These are phyloP conservation scores for Acrocephalus kingi DNA, from an alignment of 2,113 vertebrate species.

Conservation along the genomic window DNA sequence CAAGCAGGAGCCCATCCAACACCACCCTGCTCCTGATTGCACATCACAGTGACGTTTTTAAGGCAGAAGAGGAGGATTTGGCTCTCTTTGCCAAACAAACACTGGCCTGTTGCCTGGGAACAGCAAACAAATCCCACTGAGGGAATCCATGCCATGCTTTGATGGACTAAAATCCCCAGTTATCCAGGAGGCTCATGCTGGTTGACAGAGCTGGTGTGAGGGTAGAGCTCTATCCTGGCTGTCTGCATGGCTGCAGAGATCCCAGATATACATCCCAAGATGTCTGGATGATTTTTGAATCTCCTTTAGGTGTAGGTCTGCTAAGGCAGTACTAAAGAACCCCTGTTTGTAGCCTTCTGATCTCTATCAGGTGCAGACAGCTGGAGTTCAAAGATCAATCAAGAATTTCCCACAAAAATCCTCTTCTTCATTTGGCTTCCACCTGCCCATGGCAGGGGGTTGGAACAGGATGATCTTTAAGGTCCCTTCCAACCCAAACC, in stretches of 20 bases:
- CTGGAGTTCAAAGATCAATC: not conserved
- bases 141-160: not conserved
- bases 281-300: not conserved
- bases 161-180: not conserved
- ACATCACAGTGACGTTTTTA: not conserved
- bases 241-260: not conserved
- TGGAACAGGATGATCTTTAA: not conserved
- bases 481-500: not conserved
- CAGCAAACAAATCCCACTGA: not conserved
- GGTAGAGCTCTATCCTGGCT: not conserved
- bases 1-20: not conserved
- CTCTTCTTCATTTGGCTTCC: not conserved
- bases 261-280: accelerated
- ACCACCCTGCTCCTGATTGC: not conserved
- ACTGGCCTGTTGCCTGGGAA: not conserved
- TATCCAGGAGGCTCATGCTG: not conserved
- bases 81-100: not conserved
- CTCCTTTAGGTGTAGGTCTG: not conserved
- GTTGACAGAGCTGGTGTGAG: accelerated
- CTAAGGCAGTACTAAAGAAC: not conserved
- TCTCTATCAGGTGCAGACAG: not conserved
- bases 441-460: not conserved
- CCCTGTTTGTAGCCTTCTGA: accelerated
- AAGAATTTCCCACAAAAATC: not conserved
- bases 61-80: not conserved